A percentile compares a stretch with the other conserved stretches of the same genome.
These are phyloP conservation scores for Holothuria glaberrima DNA, from an alignment of 35 echinoderm and acorn worm species.

Conservation along the genomic window DNA sequence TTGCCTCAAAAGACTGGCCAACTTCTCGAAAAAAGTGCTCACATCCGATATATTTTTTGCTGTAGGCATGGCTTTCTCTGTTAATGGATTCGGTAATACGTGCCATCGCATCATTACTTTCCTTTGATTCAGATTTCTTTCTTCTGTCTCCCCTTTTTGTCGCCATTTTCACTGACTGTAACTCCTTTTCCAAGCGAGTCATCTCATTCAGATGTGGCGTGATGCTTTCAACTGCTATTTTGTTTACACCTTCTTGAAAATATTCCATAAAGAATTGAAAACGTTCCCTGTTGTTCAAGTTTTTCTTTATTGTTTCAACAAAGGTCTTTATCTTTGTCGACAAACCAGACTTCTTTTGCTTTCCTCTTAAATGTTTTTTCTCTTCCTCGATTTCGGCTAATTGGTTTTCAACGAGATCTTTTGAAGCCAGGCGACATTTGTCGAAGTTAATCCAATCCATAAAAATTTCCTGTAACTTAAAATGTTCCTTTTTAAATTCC, in stretches of 20 bases:
- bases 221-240: slow-evolving; percentile 27
- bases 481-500: slow-evolving; percentile 25
- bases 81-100: not conserved
- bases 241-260: slow-evolving; percentile 17
- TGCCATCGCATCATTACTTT: not conserved
- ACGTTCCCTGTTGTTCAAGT: not conserved
- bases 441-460: not conserved
- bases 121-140: not conserved
- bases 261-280: slow-evolving; percentile 13
- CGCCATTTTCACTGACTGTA: not conserved
- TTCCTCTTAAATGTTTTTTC: not conserved
- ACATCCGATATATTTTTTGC: slow-evolving; percentile 22
- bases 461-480: not conserved
- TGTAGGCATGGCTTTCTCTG: slow-evolving; percentile 15
- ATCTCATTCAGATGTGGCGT: slow-evolving; percentile 20
- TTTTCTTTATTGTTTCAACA: not conserved
- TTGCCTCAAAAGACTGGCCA: slow-evolving; percentile 27
- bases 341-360: not conserved
- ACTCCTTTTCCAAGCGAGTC: not conserved
- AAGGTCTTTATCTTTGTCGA: not conserved
- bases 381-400: slow-evolving; percentile 3
- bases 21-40: slow-evolving; percentile 37
- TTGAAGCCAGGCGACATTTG: not conserved
- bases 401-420: slow-evolving; percentile 17
- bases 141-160: not conserved